Evolutionary conservation across 2,888 invertebrate genomes (phyloP).

Genomic region (Ischnus inquisitorius): DNA sequence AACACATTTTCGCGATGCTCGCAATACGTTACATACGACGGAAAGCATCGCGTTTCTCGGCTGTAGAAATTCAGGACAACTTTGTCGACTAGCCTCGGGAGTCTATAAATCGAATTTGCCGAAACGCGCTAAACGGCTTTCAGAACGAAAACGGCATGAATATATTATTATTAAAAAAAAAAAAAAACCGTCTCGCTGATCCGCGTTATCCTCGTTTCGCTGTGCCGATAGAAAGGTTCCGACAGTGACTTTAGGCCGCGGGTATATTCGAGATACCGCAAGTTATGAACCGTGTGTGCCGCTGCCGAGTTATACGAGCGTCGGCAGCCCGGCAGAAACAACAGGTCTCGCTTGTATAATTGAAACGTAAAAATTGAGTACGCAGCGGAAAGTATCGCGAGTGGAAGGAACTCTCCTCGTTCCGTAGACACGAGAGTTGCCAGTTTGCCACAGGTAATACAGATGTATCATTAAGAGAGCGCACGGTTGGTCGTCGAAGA

Average conservation of each 20-base stretch:
- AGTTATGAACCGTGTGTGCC: slow-evolving; percentile 31
- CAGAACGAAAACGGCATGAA: too few relatives aligned
- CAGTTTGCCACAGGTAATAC: slow-evolving; percentile 62
- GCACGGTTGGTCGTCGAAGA: slow-evolving; percentile 29
- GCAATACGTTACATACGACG: too few relatives aligned
- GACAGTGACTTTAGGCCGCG: slow-evolving; percentile 26
- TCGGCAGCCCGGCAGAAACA: slow-evolving; percentile 6
- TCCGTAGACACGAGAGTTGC: slow-evolving; percentile 28
- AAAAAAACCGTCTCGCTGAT: neutral
- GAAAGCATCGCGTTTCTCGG: too few relatives aligned
- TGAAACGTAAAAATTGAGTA: slow-evolving; percentile 69
- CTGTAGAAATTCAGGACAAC: too few relatives aligned
- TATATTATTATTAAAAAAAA: too few relatives aligned
- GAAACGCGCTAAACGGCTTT: too few relatives aligned
- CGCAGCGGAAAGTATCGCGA: slow-evolving; percentile 43
- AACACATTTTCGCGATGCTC: too few relatives aligned
- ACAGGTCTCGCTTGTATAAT: slow-evolving; percentile 60
- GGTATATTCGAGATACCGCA: slow-evolving; percentile 42
- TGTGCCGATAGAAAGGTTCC: neutral
- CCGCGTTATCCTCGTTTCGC: neutral
- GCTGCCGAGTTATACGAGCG: slow-evolving; percentile 32
- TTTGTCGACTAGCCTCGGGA: neutral
- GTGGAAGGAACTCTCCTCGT: slow-evolving; percentile 25
- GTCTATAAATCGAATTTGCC: neutral
- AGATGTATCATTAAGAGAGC: slow-evolving; percentile 64